Conservation (phyloP, 2,888 invertebrate genomes). For the Allacma fusca region DNA sequence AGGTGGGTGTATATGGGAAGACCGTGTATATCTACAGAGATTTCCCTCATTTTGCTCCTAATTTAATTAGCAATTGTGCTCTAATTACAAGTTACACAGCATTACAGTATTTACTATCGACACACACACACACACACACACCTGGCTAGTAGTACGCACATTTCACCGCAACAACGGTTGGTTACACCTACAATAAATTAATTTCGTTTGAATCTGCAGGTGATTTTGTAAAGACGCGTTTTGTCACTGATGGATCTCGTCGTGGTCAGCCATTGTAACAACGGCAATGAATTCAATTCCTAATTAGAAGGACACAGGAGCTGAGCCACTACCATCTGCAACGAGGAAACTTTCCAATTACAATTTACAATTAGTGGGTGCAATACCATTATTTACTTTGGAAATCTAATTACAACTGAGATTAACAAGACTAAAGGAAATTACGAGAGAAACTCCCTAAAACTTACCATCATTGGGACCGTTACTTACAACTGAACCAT, state of each 20-base stretch:
- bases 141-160: neutral
- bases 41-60: neutral
- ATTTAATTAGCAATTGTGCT: conserved; percentile 16
- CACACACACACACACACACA: neutral
- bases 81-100: conserved; percentile 6
- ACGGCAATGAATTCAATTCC: neutral
- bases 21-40: neutral
- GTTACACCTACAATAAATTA: conserved; percentile 33
- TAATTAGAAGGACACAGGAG: neutral
- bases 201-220: conserved; percentile 18
- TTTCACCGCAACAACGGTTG: neutral
- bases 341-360: neutral
- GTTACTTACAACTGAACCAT: too few relatives aligned
- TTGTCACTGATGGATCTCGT: neutral
- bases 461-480: too few relatives aligned
- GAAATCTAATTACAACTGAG: too few relatives aligned
- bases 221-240: neutral
- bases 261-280: neutral
- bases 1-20: too few relatives aligned
- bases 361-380: too few relatives aligned
- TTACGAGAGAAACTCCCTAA: too few relatives aligned
- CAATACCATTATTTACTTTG: too few relatives aligned
- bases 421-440: too few relatives aligned
- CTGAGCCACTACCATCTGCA: neutral
- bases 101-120: neutral